Conservation (phyloP, 2,113 vertebrate species). For the Daubentonia madagascariensis region DNA sequence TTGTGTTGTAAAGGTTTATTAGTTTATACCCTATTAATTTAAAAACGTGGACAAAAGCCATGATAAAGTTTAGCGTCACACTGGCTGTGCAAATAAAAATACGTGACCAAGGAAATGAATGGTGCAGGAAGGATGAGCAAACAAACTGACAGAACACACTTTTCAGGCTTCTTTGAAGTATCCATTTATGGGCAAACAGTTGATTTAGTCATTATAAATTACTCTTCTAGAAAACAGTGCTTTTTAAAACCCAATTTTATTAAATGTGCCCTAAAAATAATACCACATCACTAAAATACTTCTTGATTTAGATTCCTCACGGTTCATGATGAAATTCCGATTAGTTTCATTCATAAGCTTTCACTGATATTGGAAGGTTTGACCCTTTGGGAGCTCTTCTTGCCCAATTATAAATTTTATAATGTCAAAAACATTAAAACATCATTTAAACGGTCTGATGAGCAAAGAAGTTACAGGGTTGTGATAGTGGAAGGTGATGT, state of each 20-base stretch:
- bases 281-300: neutral
- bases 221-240: neutral
- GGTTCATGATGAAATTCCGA: neutral
- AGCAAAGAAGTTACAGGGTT: neutral
- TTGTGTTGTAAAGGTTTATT: neutral
- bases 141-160: neutral
- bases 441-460: neutral
- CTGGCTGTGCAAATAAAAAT: conserved; percentile 15
- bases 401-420: neutral
- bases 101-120: neutral
- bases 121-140: neutral
- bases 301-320: neutral
- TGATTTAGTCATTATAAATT: neutral
- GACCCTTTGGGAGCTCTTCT: neutral
- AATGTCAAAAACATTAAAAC: neutral
- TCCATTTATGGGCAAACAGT: neutral
- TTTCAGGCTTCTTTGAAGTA: neutral
- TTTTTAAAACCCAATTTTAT: neutral
- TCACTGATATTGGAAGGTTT: neutral
- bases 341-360: neutral
- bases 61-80: neutral
- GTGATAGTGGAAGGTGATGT: neutral
- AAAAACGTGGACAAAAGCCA: neutral
- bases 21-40: conserved; percentile 10
- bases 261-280: neutral